Evolutionary conservation across 2,797 vertebrate genomes (phyloP), one percentile per base, ranked within the genome.

Genomic region (Myotis vivesi): DNA sequence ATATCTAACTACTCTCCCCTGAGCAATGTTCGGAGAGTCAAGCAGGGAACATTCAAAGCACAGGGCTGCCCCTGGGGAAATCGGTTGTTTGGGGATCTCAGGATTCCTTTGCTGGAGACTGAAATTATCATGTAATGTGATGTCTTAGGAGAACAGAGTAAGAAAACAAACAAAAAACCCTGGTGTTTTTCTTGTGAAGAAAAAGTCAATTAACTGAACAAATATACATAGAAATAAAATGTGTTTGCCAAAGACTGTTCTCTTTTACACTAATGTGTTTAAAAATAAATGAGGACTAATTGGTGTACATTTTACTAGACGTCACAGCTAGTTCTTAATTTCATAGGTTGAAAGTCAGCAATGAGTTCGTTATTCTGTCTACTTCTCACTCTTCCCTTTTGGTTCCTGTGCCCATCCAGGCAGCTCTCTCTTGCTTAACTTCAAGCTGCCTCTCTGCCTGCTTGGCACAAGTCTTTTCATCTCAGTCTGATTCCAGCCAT

Each of bases 1-100:
- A 97, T 98, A 97, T 83, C 97, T 97, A 97, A 97, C 91, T 81
- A 13, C 25, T 97, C 17, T 94, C 87, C 72, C 85, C 92, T 93
- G 97, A 95, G 97, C 79, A 93, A 87, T 96, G 88, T 90, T 91
- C 92, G 95, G 66, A 57, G 73, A 71, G 82, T 13, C 59, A 64
- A 36, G 69, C 69, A 62, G 71, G 87, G 80, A 97, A 69, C 46
- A 71, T 83, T 41, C 92, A 91, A 55, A 97, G 82, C 72, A 76
- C 57, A 96, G 3, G 0, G 57, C 1, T 0, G 76, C 55, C 93
- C 75, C 92, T 89, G 87, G 91, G 94, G 94, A 95, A 64, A 90
- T 12, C 64, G 33, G 17, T 68, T 87, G 17, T 89, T 91, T 92
- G 46, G 44, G 79, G 68, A 69, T 41, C 62, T 95, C 44, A 36